phyloP scores from a whole-genome alignment of 2,797 vertebrate genomes.

The Peromyscus eremicus region DNA sequence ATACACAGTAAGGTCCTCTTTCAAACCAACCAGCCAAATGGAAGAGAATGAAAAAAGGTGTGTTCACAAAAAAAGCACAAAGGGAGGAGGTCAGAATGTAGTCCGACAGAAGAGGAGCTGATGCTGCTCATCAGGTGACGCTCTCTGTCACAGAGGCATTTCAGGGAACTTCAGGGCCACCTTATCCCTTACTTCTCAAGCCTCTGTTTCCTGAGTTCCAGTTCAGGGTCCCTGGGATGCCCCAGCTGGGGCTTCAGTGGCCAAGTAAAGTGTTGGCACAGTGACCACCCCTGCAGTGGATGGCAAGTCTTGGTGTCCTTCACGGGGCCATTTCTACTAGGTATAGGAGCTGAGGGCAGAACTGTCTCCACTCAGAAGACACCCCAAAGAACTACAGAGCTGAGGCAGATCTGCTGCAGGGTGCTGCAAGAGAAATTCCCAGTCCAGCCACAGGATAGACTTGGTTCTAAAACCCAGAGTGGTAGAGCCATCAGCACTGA shows the following conservation, averaged over 20 bases:
- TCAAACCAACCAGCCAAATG: background rate
- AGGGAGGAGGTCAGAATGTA: background rate
- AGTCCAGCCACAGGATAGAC: too few relatives aligned
- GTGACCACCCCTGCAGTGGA: background rate
- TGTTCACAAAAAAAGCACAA: background rate
- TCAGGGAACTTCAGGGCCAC: too few relatives aligned
- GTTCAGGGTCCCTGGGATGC: background rate
- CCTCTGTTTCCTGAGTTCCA: background rate
- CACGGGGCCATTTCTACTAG: background rate
- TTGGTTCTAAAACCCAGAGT: background rate
- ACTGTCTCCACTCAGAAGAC: background rate
- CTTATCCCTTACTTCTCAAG: background rate
- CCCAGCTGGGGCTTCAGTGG: background rate
- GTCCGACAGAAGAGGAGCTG: background rate
- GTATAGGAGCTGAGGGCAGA: background rate
- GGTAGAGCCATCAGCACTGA: background rate
- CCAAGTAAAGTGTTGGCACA: background rate
- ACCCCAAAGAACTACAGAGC: background rate
- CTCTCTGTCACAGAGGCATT: background rate
- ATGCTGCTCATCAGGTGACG: background rate
- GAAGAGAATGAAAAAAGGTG: background rate
- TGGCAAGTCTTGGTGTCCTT: background rate
- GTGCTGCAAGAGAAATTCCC: background rate
- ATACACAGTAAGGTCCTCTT: background rate
- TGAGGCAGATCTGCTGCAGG: background rate